Percentiles rank a stretch among this genome's conserved stretches.
Conservation (phyloP, 2,113 vertebrate genomes). For the Nycticorax nycticorax region DNA sequence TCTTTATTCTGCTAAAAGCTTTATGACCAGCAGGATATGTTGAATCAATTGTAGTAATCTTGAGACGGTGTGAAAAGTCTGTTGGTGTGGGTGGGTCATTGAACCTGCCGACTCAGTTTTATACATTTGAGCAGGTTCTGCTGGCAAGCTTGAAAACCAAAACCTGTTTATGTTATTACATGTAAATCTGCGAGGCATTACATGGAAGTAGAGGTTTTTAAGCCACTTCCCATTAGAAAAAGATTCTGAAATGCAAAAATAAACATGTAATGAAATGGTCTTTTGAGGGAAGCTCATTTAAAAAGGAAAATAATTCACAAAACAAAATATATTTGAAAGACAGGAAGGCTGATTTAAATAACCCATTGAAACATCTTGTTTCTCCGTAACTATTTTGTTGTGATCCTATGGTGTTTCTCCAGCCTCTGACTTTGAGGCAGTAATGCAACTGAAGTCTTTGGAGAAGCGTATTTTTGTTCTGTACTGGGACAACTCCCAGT, state of each 20-base stretch:
- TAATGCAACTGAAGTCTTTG: neutral
- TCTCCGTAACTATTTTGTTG: neutral
- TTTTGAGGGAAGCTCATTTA: neutral
- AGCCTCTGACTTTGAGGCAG: neutral
- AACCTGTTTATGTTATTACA: neutral
- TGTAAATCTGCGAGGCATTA: neutral
- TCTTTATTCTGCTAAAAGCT: conserved; percentile 32
- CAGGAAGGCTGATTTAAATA: neutral
- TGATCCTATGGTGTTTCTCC: neutral
- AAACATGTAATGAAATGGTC: neutral
- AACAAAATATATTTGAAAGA: neutral
- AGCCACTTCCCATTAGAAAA: neutral
- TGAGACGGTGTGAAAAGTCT: neutral
- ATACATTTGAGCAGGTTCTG: neutral
- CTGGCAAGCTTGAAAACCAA: neutral
- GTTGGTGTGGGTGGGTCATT: neutral
- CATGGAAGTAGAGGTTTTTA: neutral
- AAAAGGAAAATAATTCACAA: neutral
- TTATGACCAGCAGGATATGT: neutral
- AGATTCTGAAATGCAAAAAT: neutral
- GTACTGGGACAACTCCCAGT: neutral
- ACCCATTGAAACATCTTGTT: neutral
- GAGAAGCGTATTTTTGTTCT: neutral
- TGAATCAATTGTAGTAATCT: conserved; percentile 4
- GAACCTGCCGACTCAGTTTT: neutral